Base-by-base conservation (phyloP, 2,113 vertebrate species). In the Pachycephala philippinensis region DNA sequence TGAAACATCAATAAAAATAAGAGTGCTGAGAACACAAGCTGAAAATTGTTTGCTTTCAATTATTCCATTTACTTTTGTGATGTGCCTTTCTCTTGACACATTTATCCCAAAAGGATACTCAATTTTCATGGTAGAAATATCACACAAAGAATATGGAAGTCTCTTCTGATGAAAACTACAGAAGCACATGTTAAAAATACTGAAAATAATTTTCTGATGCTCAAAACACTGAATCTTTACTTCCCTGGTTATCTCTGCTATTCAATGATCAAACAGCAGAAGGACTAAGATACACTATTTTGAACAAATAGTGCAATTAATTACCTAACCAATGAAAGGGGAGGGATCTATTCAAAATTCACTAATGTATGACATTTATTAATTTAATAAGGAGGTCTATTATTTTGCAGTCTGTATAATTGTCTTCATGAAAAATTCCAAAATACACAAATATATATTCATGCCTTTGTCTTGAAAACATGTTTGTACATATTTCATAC, bases 11-110 rank as follows among this genome's bases (percentile, higher is more conserved):
- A 84, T 78, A 90, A 93, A 96, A 90, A 93, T 61, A 83, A 87
- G n/a, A 91, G 40, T 39, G 30, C 52, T 53, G 85, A 95, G 80
- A 83, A 87, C 44, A 74, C 31, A 86, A 81, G 64, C n/a, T 87
- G 90, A 84, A 96, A 95, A 95, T 79, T 89, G 47, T 92, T 96
- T 94, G 75, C 76, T 76, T 75, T 56, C 66, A 93, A 96, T 96
- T 92, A 95, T 91, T 95, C 71, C 8, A 92, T 82, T 95, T 91
- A 66, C 78, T 95, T 93, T 68, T 79, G 49, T 71, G 66, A 94
- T 80, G 53, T 84, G 74, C 69, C 53, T 97, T 94, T 92, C 86
- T 92, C 59, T 83, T 89, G 79, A 95, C 57, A 68, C 60, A 47
- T 85, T 82, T 60, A 90, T 95, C 90, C 70, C 65, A 49, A 84